phyloP scores from a whole-genome alignment of 2,113 vertebrate species.

The Garra rufa region DNA sequence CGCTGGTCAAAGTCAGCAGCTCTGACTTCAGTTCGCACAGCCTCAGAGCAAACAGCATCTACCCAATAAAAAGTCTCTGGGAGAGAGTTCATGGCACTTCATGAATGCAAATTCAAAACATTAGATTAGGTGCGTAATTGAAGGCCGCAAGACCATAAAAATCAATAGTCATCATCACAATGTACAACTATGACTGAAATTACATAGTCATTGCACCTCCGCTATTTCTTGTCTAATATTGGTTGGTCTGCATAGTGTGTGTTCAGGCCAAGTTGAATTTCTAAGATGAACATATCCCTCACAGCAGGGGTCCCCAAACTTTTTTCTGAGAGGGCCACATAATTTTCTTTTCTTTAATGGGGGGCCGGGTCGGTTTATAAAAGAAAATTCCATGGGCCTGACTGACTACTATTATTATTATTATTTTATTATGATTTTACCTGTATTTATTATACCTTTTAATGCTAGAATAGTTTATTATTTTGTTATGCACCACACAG shows the following conservation, averaged over 20 bases:
- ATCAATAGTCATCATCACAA: conserved; percentile 44
- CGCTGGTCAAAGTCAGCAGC: not conserved
- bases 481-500: too few relatives aligned
- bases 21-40: conserved; percentile 21
- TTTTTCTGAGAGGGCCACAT: too few relatives aligned
- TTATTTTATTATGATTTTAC: too few relatives aligned
- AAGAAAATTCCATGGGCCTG: too few relatives aligned
- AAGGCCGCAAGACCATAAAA: conserved; percentile 20
- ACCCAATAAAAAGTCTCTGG: not conserved
- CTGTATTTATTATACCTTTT: too few relatives aligned
- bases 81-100: conserved; percentile 11
- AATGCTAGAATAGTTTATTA: too few relatives aligned
- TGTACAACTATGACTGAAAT: conserved; percentile 34
- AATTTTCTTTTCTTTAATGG: too few relatives aligned
- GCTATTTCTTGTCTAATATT: not conserved
- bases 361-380: too few relatives aligned
- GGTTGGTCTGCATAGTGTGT: not conserved
- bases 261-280: not conserved
- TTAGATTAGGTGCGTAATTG: conserved; percentile 16
- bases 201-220: too few relatives aligned
- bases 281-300: not conserved
- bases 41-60: not conserved
- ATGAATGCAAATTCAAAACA: conserved; percentile 10
- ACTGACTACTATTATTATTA: too few relatives aligned
- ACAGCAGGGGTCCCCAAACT: too few relatives aligned